Evolutionary conservation across 1,140 invertebrate species (phyloP).

Genomic region (Galendromus occidentalis): DNA sequence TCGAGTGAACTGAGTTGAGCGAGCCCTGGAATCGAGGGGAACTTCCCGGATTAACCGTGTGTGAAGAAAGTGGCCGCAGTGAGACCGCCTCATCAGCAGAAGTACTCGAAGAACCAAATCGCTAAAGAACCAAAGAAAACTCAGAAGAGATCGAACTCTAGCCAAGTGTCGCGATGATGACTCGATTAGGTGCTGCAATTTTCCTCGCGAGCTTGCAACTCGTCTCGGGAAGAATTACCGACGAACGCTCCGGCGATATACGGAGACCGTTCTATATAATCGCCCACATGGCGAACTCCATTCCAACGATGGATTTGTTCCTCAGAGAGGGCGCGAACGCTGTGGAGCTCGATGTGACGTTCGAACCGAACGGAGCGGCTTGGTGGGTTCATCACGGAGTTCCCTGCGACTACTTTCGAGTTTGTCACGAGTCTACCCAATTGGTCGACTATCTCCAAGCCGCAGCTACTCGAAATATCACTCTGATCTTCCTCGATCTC

Average conservation of each 20-base stretch:
- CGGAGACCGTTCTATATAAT: conserved; percentile 17
- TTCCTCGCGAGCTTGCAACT: too few species aligned
- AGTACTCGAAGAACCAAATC: too few species aligned
- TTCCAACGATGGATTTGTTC: conserved; percentile 14
- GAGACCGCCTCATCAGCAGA: too few species aligned
- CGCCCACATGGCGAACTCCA: conserved; percentile 18
- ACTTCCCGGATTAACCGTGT: too few species aligned
- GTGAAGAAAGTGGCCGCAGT: too few species aligned
- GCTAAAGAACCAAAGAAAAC: too few species aligned
- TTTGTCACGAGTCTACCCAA: conserved; percentile 1
- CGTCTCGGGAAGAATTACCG: too few species aligned
- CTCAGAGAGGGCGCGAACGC: conserved; percentile 16
- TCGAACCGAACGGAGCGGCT: conserved; percentile 14
- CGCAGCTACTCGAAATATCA: background rate
- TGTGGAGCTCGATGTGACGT: conserved; percentile 16
- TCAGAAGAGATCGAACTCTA: too few species aligned
- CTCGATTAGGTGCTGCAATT: too few species aligned
- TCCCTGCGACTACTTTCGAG: conserved; percentile 14
- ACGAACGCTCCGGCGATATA: background rate
- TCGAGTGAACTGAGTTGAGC: too few species aligned
- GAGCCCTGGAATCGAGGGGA: too few species aligned
- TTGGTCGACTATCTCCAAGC: conserved; percentile 14
- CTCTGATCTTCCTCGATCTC: background rate
- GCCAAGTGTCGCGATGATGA: too few species aligned
- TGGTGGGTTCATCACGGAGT: conserved; percentile 13